phyloP scores from a whole-genome alignment of 2,113 vertebrate genomes.

The Corydoras maculifer region DNA sequence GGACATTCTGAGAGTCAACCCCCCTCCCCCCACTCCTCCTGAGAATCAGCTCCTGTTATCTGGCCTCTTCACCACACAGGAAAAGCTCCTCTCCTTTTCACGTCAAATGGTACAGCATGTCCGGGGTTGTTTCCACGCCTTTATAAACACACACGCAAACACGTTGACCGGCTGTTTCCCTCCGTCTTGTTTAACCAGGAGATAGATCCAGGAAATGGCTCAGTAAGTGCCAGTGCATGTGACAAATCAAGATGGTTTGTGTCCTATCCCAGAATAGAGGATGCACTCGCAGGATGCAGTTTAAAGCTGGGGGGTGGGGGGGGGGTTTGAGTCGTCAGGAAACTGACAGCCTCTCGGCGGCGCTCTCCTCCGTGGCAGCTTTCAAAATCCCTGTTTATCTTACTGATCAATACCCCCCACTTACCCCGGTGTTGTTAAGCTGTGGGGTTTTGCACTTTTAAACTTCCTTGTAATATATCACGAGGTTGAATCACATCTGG shows the following conservation, averaged over 20 bases:
- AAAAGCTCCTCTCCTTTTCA: slow-evolving; percentile 26
- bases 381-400: slow-evolving; percentile 13
- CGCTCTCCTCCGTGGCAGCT: slow-evolving; percentile 1
- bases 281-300: slow-evolving; percentile 2
- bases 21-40: not conserved
- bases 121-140: slow-evolving; percentile 19
- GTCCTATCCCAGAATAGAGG: slow-evolving; percentile 10
- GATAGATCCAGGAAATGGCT: slow-evolving; percentile 21
- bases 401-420: slow-evolving; percentile 12
- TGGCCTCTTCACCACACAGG: slow-evolving; percentile 23
- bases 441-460: slow-evolving; percentile 5
- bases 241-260: slow-evolving; percentile 13
- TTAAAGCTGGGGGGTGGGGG: slow-evolving; percentile 4
- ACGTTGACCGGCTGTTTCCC: slow-evolving; percentile 19
- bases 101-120: slow-evolving; percentile 12
- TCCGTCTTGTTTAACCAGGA: slow-evolving; percentile 11
- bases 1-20: not conserved
- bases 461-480: not conserved
- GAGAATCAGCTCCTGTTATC: slow-evolving; percentile 7
- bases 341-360: not conserved
- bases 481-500: no score
- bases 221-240: slow-evolving; percentile 12
- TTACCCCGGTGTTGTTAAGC: slow-evolving; percentile 13
- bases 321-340: slow-evolving; percentile 6
- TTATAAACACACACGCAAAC: slow-evolving; percentile 17